Conservation (phyloP, 2,888 invertebrate genomes). For the Luperina testacea region DNA sequence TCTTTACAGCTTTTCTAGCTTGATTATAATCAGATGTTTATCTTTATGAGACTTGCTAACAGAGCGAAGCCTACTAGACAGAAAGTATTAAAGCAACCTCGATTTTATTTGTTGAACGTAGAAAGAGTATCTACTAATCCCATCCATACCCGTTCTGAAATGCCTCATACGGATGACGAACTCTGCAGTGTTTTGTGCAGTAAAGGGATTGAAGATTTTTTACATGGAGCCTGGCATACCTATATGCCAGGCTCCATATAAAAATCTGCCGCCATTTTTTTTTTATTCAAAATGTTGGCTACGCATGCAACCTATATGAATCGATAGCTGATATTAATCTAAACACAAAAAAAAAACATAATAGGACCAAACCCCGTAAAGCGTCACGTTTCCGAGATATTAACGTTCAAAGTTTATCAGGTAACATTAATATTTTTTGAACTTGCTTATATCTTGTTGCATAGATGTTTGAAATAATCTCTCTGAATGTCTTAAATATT, state of each 20-base stretch:
- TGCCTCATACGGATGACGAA: not conserved
- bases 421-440: not conserved
- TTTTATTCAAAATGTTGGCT: not conserved
- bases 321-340: not conserved
- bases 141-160: not conserved
- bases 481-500: too few relatives aligned
- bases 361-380: not conserved
- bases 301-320: not conserved
- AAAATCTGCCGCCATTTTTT: not conserved
- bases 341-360: not conserved
- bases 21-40: not conserved
- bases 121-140: not conserved
- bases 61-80: not conserved
- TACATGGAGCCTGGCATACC: not conserved
- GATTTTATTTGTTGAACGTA: slow-evolving; percentile 10
- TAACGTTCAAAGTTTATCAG: not conserved
- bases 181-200: not conserved
- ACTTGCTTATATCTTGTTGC: not conserved
- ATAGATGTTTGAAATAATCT: not conserved
- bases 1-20: not conserved
- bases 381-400: not conserved
- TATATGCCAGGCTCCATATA: not conserved
- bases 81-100: slow-evolving; percentile 15
- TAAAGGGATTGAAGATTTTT: not conserved
- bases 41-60: not conserved